Base-by-base conservation (phyloP, 2,113 vertebrate genomes). In the Actenoides lindsayi region DNA sequence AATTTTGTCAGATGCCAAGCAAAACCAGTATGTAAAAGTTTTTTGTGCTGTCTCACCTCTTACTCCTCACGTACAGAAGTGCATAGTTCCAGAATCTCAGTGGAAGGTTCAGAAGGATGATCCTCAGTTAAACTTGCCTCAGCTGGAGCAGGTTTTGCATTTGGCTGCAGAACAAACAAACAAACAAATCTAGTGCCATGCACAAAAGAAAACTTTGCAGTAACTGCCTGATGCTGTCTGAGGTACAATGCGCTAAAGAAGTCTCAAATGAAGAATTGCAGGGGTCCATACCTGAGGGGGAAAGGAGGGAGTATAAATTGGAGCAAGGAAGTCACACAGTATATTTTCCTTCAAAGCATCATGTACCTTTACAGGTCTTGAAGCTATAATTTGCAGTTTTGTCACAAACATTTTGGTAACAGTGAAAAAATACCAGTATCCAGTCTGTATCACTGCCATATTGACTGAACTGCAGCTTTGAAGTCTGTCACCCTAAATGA, bases 111-210 rank as follows among this genome's bases (percentile, higher is more conserved):
- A 48, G 64, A 31, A 56, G 57, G 44, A 91, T 48, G 48, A 87
- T 88, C 73, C 74, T 88, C 53, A 25, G 33, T 16, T 48, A 70
- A 75, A 82, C 57, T 82, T 25, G 5, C 75, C 91, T 68, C 57
- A 64, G 69, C 80, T 71, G 89, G 70, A 89, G 87, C 18, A 87
- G 41, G 70, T 76, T 95, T 96, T 96, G 84, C 89, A 91, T 93
- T 96, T 96, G 96, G 95, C 94, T 90, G 89, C 53, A 87, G 89
- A 96, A 94, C 89, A 97, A 95, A 95, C 91, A 94, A 83, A 77
- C 37, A 92, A 95, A 92, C 62, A 82, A 42, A 91, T 56, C 27
- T 15, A 56, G 57, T 14, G 17, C 44, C 48, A 53, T 37, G 54
- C 41, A 76, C 75, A 69, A 90, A 91, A 91, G 50, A 50, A 62